Evolutionary conservation across 2,888 invertebrate species (phyloP), one percentile per base, ranked within the genome.

Genomic region (Cordilura impudica): DNA sequence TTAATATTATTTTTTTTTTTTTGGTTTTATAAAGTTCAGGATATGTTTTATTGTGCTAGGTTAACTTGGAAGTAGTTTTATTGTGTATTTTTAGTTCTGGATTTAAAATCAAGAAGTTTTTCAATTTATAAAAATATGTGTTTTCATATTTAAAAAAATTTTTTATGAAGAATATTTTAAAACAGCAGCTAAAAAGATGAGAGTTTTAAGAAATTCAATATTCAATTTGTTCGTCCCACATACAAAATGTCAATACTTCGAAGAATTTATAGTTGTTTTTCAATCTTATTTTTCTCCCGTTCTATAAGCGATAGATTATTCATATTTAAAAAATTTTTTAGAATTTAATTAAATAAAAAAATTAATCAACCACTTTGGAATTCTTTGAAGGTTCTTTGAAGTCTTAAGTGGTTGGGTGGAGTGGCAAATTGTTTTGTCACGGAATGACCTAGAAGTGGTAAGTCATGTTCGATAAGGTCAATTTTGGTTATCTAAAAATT

Each of bases 31-130:
- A 35, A 26, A 53, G 49, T 35, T 72, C 47, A 60, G 72, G 80
- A 76, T 80, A 76, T 80, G 75, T 72, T 69, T 75, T 70, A 80
- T 61, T 80, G 67, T 80, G 72, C 69, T 75, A 56, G 45, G 67
- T 63, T 80, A 21, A 53, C 21, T 63, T 54, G 58, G 39, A 72
- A 60, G 67, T 60, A 47, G 66, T n/a, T 16, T 21, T 7, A 2
- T 26, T 45, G 43, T 8, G 0, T 29, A 3, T 23, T 16, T 7
- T 26, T 51, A 23, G n/a, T 39, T 39, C 1, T n/a, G 35, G 35
- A 2, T 39, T 39, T n/a, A 4, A 4, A 39, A 39, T 12, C 35
- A 39, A n/a, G 12, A 39, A 39, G 35, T n/a, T 39, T n/a, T 61
- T 43, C n/a, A 19, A 51, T 45, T 49, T 58, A 35, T 49, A 65